phyloP scores from a whole-genome alignment of 2,888 invertebrate species.

The Dinocampus coccinellae region DNA sequence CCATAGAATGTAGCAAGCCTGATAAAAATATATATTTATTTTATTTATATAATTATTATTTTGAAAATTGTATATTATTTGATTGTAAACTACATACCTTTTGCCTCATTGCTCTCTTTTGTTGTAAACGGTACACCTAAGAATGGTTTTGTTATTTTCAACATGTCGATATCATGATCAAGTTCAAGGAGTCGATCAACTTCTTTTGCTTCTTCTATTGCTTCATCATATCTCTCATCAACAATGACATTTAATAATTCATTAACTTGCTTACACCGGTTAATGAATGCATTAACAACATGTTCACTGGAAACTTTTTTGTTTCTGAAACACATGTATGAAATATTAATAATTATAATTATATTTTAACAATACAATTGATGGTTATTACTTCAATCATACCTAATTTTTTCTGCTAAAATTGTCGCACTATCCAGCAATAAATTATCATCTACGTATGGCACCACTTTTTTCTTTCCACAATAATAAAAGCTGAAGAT shows the following conservation, averaged over 20 bases:
- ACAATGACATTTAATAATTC: constrained; percentile 85
- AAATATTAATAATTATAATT: not conserved
- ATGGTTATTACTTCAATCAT: constrained; percentile 42
- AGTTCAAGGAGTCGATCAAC: constrained; percentile 78
- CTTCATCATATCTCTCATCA: constrained; percentile 83
- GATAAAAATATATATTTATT: constrained; percentile 11
- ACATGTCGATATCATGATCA: constrained; percentile 74
- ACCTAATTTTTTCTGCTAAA: constrained; percentile 78
- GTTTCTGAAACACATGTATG: constrained; percentile 52
- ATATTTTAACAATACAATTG: not conserved
- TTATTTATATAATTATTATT: constrained; percentile 20
- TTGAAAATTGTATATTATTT: constrained; percentile 12
- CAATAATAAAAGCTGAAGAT: constrained; percentile 69
- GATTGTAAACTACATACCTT: constrained; percentile 70
- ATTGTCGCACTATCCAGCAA: constrained; percentile 77
- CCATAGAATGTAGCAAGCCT: constrained; percentile 77
- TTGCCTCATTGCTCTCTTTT: constrained; percentile 88
- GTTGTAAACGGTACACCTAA: constrained; percentile 93
- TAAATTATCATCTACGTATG: constrained; percentile 67
- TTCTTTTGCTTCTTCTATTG: constrained; percentile 81
- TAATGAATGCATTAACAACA: constrained; percentile 81
- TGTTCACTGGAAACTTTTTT: constrained; percentile 77
- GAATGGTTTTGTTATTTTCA: constrained; percentile 81
- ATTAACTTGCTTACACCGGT: constrained; percentile 83
- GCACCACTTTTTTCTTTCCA: constrained; percentile 63